A percentile compares a stretch with the other conserved stretches of the same genome.
Conservation (phyloP, 2,888 invertebrate genomes). For the Netelia melanura region DNA sequence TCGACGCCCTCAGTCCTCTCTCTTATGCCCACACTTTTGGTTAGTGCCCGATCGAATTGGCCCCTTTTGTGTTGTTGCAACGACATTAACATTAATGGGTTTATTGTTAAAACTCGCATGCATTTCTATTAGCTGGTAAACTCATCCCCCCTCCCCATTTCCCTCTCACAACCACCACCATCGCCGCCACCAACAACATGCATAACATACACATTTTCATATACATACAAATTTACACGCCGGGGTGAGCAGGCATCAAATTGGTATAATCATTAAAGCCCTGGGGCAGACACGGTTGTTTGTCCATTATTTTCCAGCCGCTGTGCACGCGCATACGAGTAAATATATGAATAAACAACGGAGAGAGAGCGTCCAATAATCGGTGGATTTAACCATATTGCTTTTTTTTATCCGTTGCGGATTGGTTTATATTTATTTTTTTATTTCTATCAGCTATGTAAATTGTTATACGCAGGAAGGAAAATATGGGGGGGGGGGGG, state of each 20-base stretch:
- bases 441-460: slow-evolving; percentile 3
- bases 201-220: slow-evolving; percentile 64
- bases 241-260: slow-evolving; percentile 12
- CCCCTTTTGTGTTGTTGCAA: slow-evolving; percentile 73
- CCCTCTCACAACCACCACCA: no score
- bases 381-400: slow-evolving; percentile 31
- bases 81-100: slow-evolving; percentile 80
- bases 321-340: background rate
- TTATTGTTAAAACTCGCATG: slow-evolving; percentile 81
- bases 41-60: slow-evolving; percentile 76
- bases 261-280: slow-evolving; percentile 60
- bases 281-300: slow-evolving; percentile 27
- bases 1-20: slow-evolving; percentile 32
- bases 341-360: slow-evolving; percentile 34
- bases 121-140: slow-evolving; percentile 78
- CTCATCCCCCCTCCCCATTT: slow-evolving; percentile 52
- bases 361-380: slow-evolving; percentile 24
- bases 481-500: background rate
- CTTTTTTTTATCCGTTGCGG: slow-evolving; percentile 1
- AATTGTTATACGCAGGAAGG: background rate
- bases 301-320: slow-evolving; percentile 47
- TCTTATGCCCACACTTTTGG: slow-evolving; percentile 72
- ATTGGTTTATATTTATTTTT: background rate
- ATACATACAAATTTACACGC: background rate
- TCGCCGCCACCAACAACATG: slow-evolving; percentile 44